Base-by-base conservation (phyloP, 2,797 vertebrate species). In the Chiloscyllium punctatum region DNA sequence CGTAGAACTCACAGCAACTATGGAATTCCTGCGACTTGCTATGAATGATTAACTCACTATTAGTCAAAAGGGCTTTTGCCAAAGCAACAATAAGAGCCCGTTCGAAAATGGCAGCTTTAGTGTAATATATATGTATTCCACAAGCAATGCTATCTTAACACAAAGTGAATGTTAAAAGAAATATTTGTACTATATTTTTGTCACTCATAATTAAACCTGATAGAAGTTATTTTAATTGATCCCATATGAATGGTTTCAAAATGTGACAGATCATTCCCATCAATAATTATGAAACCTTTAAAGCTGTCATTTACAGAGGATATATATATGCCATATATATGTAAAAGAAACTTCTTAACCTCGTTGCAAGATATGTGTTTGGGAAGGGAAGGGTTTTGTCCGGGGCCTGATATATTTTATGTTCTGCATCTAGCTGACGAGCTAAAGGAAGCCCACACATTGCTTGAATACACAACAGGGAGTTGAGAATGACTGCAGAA, bases 1-100 rank as follows among this genome's bases (percentile, higher is more conserved):
- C 97, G 97, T 97, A 97, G 97, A 97, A 97, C 97, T 98, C 97
- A 97, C 97, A 95, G 97, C 97, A 97, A 98, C 97, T 98, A 97
- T 98, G 98, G 97, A 97, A 98, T 98, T 98, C 98, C 97, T 98
- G 97, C 96, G 97, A 98, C 98, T 98, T 98, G 96, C 97, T 97
- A 98, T 98, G 98, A 98, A 98, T 98, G 98, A 98, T 98, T 98
- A 98, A 98, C 98, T 98, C 98, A 96, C 96, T 98, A 97, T 98
- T 98, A 98, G 97, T 97, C 57, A 97, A 98, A 97, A 92, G 97
- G 96, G 96, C 97, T 97, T 97, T 97, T 95, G 97, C 97, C 97
- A 97, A 97, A 97, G 97, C 97, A 97, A 97, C 97, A 97, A 96
- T 97, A 97, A 98, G 97, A 97, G 97, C 96, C 97, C 97, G 97